These are phyloP conservation scores for Tolmerus cingulatus DNA, from an alignment of 2,888 invertebrate genomes.

Conservation along the genomic window DNA sequence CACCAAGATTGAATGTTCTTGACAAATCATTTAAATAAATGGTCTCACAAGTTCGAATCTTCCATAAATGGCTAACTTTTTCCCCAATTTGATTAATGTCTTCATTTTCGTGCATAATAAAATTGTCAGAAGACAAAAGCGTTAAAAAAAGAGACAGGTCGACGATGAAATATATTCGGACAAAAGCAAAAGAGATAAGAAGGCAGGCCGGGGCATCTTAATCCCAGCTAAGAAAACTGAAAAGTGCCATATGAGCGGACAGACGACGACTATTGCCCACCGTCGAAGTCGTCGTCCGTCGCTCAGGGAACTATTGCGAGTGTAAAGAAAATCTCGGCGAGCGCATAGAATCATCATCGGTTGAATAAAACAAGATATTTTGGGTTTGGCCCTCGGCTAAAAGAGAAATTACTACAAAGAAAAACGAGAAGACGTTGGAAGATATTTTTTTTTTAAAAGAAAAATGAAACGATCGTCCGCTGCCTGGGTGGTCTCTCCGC, in stretches of 20 bases:
- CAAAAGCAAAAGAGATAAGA: constrained; percentile 6
- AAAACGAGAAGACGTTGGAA: neutral
- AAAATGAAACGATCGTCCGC: neutral
- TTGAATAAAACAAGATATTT: constrained; percentile 31
- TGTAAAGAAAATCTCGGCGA: constrained; percentile 1
- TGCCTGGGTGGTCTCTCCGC: constrained; percentile 26
- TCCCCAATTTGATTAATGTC: constrained; percentile 8
- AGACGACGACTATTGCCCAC: neutral
- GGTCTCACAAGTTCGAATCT: neutral
- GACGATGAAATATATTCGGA: constrained; percentile 23
- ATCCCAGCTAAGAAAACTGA: neutral
- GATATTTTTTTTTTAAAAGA: no score
- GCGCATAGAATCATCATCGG: neutral
- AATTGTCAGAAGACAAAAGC: constrained; percentile 19
- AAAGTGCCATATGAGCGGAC: neutral
- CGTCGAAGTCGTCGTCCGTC: neutral
- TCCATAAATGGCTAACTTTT: neutral
- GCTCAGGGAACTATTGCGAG: neutral
- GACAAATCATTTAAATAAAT: neutral
- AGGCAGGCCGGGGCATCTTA: neutral
- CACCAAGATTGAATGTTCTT: neutral
- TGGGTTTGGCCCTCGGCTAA: constrained; percentile 41
- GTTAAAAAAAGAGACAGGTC: neutral
- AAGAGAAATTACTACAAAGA: constrained; percentile 31
- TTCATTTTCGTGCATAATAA: constrained; percentile 32